Evolutionary conservation across 2,888 invertebrate genomes (phyloP), one percentile per base, ranked within the genome.

Genomic region (Hypolimnas misippus): DNA sequence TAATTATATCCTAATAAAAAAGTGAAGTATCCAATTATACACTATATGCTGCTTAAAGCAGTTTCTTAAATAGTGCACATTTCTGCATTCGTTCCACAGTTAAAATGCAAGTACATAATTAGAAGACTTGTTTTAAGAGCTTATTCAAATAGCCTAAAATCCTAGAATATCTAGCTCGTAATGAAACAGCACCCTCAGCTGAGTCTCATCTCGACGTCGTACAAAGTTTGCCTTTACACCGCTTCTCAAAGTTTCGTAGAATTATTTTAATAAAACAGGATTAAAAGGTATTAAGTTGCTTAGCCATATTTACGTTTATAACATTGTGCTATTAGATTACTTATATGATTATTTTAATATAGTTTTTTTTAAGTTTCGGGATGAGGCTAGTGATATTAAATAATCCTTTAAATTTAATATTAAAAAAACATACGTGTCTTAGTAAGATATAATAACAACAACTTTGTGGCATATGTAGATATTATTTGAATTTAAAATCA

Each of bases 111-210:
- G 54, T 54, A 35, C n/a, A 53, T 59, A 63, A 63, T 59, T 63
- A 66, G 59, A 54, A 25, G n/a, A 29, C 25, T 59, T 49, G 53
- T 54, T 61, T 58, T 52, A 55, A 40, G 55, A 51, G 65, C 53
- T 65, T 63, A 67, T 42, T 49, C 57, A 53, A 53, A 67, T 52
- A 62, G 63, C 51, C 66, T 71, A 67, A 74, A 74, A 76, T 72
- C 65, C 71, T 49, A 72, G 72, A 69, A 63, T 69, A 73, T 70
- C 73, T 74, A 74, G 73, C 68, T 72, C 70, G 67, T 71, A 75
- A 76, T 74, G 71, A 73, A 75, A 76, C 70, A 70, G 73, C 77
- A 73, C 73, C 74, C 76, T 73, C 70, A 73, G 76, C 78, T 81
- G 73, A 78, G 72, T 71, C 71, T 70, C 74, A 75, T 72, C 77